These are phyloP conservation scores for Anarrhichthys ocellatus DNA, from an alignment of 2,113 vertebrate genomes.

Conservation along the genomic window DNA sequence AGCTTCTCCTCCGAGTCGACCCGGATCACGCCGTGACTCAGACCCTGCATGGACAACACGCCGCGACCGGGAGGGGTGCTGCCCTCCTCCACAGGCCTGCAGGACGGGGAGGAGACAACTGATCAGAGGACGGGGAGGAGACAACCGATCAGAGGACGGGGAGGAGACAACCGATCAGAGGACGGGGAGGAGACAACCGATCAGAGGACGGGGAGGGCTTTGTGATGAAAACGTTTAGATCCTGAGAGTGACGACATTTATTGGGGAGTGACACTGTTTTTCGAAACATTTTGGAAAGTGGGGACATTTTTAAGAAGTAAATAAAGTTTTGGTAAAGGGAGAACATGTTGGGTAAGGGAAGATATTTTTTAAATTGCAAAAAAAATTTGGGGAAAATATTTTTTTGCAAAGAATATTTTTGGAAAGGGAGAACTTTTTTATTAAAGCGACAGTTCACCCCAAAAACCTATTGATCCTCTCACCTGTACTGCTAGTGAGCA, in stretches of 20 bases:
- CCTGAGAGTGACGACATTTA: no score
- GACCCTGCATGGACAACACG: slow-evolving; percentile 97
- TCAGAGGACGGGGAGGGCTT: no score
- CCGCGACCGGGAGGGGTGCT: slow-evolving; percentile 96
- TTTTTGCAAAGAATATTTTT: no score
- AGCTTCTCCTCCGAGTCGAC: slow-evolving; percentile 97
- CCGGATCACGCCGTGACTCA: slow-evolving; percentile 93
- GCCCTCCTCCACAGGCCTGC: slow-evolving; percentile 96
- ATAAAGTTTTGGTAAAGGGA: background rate
- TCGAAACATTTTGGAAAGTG: no score
- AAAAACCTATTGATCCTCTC: background rate
- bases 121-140: background rate
- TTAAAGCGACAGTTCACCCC: no score
- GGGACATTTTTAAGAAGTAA: background rate
- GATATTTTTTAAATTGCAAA: no score
- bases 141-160: no score
- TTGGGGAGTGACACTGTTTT: no score
- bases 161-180: background rate
- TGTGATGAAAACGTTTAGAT: no score
- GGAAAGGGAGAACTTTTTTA: no score
- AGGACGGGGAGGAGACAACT: background rate
- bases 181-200: background rate
- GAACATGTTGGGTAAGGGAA: background rate
- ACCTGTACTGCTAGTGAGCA: background rate
- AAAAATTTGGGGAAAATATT: no score